phyloP scores from a whole-genome alignment of 2,113 vertebrate genomes.

The Colaptes auratus region DNA sequence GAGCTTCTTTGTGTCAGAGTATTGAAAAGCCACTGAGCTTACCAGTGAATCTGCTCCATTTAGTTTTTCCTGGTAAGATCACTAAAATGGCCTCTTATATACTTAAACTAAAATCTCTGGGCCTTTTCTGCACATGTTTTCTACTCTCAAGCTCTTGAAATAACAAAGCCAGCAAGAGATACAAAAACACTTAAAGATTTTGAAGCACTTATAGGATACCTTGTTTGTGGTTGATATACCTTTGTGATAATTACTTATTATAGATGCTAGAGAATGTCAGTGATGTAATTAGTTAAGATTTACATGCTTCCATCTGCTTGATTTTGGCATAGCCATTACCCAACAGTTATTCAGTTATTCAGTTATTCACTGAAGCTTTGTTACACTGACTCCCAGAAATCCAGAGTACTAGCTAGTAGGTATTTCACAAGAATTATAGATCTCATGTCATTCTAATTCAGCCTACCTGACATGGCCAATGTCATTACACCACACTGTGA shows the following conservation, averaged over 20 bases:
- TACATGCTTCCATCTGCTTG: not conserved
- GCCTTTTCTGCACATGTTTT: not conserved
- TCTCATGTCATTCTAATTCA: not conserved
- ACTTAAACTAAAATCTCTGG: not conserved
- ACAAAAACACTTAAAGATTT: not conserved
- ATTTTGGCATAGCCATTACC: not conserved
- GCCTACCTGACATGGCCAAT: not conserved
- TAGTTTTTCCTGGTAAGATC: not conserved
- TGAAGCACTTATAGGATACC: not conserved
- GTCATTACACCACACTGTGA: not conserved
- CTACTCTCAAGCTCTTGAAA: not conserved
- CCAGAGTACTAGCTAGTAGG: not conserved
- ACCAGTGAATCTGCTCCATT: not conserved
- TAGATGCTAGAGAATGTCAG: not conserved
- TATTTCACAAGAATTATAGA: not conserved
- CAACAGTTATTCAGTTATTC: not conserved
- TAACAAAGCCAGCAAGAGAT: not conserved
- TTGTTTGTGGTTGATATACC: not conserved
- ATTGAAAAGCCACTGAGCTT: not conserved
- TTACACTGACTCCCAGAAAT: not conserved
- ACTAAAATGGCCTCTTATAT: not conserved
- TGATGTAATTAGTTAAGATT: not conserved
- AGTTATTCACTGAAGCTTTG: not conserved
- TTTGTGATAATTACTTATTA: not conserved
- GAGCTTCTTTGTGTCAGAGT: not conserved